Evolutionary conservation across 1,140 invertebrate genomes (phyloP).

Genomic region (Ceratina calcarata): DNA sequence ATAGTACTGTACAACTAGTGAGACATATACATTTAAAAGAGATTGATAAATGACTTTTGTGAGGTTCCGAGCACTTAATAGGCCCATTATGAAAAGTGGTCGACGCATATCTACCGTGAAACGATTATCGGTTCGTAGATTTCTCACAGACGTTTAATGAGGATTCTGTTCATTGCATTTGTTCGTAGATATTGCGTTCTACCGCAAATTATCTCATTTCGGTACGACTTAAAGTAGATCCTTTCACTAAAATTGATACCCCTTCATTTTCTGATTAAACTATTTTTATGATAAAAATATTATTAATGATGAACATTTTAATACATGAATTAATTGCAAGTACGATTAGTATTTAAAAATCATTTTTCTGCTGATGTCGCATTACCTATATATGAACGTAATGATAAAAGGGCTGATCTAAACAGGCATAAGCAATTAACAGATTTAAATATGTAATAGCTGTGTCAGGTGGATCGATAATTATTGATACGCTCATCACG

Average conservation of each 20-base stretch:
- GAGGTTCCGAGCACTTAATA: constrained; percentile 8
- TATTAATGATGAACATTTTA: no score
- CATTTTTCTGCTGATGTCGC: neutral
- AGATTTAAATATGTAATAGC: neutral
- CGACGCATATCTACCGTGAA: constrained; percentile 36
- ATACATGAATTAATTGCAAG: no score
- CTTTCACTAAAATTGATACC: neutral
- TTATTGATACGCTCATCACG: constrained; percentile 24
- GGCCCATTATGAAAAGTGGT: constrained; percentile 29
- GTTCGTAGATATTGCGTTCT: constrained; percentile 12
- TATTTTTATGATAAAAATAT: no score
- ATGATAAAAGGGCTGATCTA: neutral
- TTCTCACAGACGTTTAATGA: constrained; percentile 61
- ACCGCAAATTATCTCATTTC: neutral
- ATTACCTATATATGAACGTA: no score
- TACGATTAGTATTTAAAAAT: neutral
- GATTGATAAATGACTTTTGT: constrained; percentile 23
- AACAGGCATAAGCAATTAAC: neutral
- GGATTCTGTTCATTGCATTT: constrained; percentile 67
- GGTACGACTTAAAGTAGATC: no score
- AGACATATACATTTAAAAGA: neutral
- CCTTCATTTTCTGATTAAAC: neutral
- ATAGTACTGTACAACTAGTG: neutral
- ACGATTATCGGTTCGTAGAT: constrained; percentile 56
- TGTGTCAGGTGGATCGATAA: neutral